Evolutionary conservation across 2,888 invertebrate species (phyloP), one percentile per base, ranked within the genome.

Genomic region (Sclerodermus sp.): DNA sequence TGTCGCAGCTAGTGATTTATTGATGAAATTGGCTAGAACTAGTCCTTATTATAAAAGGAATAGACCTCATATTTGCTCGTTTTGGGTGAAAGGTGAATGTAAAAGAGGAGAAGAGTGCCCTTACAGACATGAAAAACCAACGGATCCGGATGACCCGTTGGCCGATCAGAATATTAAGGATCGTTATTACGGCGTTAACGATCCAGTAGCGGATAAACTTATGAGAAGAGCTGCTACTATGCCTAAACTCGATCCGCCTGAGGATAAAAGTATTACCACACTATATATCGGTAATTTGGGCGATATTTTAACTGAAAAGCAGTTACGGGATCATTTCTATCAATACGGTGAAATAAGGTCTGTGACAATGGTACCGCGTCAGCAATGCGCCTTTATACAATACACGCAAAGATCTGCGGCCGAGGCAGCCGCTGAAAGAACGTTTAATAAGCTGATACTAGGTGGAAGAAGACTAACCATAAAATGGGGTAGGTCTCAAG

Each of bases 41-140:
- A 90, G 93, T 39, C 96, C 96, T 0, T 97, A 96, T 77, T 96
- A 97, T 78, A 95, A 96, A 74, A 82, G 96, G 47, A 96, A 96
- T 73, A 83, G 94, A 63, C 95, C 96, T 0, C 96, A 96, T 79
- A 94, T 96, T 44, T 96, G 96, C 77, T 95, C 95, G 0, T 97
- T 96, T 79, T 96, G 95, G 93, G 96, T 96, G n/a, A 97, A 96
- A 81, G 96, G 96, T 1, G 96, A 96, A 77, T 96, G 96, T 76
- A 87, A 93, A 70, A 82, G 96, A 76, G 96, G 96, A 14, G 96
- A 97, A 77, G 96, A 97, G 74, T 96, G 96, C 78, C 96, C 96
- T 0, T 96, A 96, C 75, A 82, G 96, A 34, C 96, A 96, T 70
- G 96, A 97, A 74, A 94, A 94, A 74, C 96, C 96, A 0, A 94